A percentile compares a stretch with the other conserved stretches of the same genome.
Evolutionary conservation across 2,113 vertebrate genomes (phyloP).

Genomic region (Capricornis sumatraensis): DNA sequence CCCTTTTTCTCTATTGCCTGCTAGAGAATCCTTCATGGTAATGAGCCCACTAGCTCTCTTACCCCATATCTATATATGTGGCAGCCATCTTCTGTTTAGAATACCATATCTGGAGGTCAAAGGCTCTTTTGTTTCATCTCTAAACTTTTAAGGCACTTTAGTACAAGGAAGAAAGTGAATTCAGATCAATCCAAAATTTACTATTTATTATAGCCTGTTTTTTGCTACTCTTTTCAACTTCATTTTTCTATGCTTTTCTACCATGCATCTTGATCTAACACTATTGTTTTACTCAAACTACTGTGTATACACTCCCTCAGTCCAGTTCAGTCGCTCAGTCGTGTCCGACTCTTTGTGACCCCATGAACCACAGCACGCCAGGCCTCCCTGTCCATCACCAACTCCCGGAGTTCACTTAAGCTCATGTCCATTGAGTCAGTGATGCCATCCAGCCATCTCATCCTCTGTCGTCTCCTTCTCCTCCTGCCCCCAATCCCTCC

Average conservation of each 20-base stretch:
- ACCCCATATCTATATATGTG: not conserved
- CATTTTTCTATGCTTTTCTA: not conserved
- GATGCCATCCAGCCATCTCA: too few relatives aligned
- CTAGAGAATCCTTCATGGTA: not conserved
- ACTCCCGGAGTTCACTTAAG: too few relatives aligned
- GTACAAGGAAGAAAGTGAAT: not conserved
- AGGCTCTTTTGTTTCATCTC: constrained; percentile 19
- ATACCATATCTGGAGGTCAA: not conserved
- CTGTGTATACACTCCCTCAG: not conserved
- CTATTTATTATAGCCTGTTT: not conserved
- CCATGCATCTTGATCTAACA: not conserved
- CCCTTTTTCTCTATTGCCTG: not conserved
- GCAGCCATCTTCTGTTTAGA: not conserved
- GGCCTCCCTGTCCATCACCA: too few relatives aligned
- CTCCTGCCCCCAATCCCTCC: too few relatives aligned
- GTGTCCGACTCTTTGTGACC: too few relatives aligned
- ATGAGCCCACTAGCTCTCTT: not conserved
- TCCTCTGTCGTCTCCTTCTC: too few relatives aligned
- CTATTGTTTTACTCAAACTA: not conserved
- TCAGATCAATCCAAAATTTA: not conserved
- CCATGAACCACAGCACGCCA: too few relatives aligned
- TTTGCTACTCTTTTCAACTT: not conserved
- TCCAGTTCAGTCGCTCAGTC: too few relatives aligned
- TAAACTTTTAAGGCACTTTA: not conserved
- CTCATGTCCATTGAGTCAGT: too few relatives aligned